Base-by-base conservation (phyloP, 2,797 vertebrate species). In the Sylvia borin region DNA sequence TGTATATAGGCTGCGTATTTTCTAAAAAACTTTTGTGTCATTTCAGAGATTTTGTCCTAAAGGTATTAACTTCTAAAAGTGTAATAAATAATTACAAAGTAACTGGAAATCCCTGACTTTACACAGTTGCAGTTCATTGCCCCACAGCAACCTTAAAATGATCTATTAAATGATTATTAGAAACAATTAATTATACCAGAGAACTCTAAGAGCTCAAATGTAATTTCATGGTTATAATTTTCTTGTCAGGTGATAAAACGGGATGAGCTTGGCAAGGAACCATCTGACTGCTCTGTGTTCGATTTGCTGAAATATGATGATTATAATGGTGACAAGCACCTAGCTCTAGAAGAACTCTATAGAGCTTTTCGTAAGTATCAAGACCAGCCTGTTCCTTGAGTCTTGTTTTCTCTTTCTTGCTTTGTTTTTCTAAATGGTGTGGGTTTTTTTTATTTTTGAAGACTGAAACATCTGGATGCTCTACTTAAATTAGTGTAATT, bases 301-400 rank as follows among this genome's bases (percentile, higher is more conserved):
- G 98, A 99, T 98, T 98, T 99, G 61, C 98, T 99, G 91, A 99
- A 99, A 97, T 99, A 99, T 20, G 99, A 99, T 66, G 99, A 99
- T 80, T 97, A 98, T 91, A 98, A 99, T 5, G 94, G 98, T 42
- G 99, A 99, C 65, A 98, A 99, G 85, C 98, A 98, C 85, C 98
- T 99, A 78, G 97, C 98, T 42, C 98, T 98, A 75, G 99, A 99
- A 65, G 99, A 99, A 97, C 99, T 99, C 96, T 99, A 99, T 71
- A 98, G 98, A 82, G 98, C 98, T 76, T 99, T 99, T 65, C 98
- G 99, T 99, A 96, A 99, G 99, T 98, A 97, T 72, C 74, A 85
- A 78, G 62, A 47, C 75, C 27, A 40, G 42, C 75, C 40, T 90
- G 9, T 55, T 85, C 18, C 65, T 38, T 66, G 55, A 21, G 3